Conservation (phyloP, 1,140 invertebrate genomes). For the Temnothorax nylanderi region DNA sequence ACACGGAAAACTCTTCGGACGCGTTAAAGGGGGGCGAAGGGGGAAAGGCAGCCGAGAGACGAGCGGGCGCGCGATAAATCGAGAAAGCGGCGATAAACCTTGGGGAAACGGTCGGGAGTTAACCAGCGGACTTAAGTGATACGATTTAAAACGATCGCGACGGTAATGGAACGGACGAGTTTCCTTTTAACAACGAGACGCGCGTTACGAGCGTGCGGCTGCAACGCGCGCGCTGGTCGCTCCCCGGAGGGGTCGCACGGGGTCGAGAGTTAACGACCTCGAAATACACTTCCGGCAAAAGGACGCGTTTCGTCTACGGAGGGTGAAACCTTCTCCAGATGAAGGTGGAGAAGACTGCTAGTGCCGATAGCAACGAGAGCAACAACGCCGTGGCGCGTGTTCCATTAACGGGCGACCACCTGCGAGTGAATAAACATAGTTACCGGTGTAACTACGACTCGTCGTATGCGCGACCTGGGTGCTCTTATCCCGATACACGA, state of each 20-base stretch:
- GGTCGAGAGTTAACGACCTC: conserved; percentile 56
- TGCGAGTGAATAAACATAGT: neutral
- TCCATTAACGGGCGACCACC: conserved; percentile 44
- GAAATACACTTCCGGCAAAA: conserved; percentile 43
- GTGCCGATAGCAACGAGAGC: conserved; percentile 12
- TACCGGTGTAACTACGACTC: neutral
- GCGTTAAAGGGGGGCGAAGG: conserved; percentile 4
- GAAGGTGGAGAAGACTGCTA: neutral
- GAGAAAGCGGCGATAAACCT: conserved; percentile 61
- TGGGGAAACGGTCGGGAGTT: conserved; percentile 46
- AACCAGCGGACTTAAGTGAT: conserved; percentile 60
- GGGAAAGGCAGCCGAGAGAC: neutral
- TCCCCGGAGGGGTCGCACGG: neutral
- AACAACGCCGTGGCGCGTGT: conserved; percentile 34
- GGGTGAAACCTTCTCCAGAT: neutral
- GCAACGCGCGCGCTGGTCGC: neutral
- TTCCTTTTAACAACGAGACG: conserved; percentile 42
- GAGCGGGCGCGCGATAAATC: conserved; percentile 53
- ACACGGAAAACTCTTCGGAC: conserved; percentile 38
- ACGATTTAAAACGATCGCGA: conserved; percentile 63
- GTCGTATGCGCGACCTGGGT: neutral
- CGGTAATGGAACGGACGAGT: conserved; percentile 63
- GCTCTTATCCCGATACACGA: neutral
- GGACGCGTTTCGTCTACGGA: conserved; percentile 2
- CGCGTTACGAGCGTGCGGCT: neutral